Conservation (phyloP, 92 coral and sea anemone genomes). For the Paragorgia papillata region DNA sequence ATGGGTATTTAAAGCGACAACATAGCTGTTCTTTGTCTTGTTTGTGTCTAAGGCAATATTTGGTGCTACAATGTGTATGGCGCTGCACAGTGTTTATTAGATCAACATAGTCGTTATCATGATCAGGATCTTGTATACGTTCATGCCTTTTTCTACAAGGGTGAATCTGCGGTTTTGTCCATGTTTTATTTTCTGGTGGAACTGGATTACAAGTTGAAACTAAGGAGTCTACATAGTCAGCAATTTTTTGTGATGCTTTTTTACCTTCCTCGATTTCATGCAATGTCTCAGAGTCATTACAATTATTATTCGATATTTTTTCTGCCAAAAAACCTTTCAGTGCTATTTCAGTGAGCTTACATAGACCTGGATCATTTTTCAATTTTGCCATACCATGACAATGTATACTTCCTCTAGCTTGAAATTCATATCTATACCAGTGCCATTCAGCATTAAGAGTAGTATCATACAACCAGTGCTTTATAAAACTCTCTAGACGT, state of each 20-base stretch:
- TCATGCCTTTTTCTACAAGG: constrained; percentile 36
- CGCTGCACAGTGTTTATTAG: constrained; percentile 55
- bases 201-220: constrained; percentile 40
- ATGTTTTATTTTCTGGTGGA: constrained; percentile 50
- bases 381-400: constrained; percentile 58
- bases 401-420: constrained; percentile 61
- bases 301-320: constrained; percentile 39
- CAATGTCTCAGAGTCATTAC: constrained; percentile 2
- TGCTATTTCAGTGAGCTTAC: constrained; percentile 49
- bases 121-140: constrained; percentile 25
- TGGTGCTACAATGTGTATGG: constrained; percentile 59
- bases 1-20: constrained; percentile 55
- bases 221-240: constrained; percentile 46
- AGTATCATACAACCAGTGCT: constrained; percentile 63
- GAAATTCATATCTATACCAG: constrained; percentile 62
- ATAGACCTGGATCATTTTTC: constrained; percentile 59
- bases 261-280: constrained; percentile 29
- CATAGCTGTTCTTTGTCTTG: constrained; percentile 41
- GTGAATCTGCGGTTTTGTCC: constrained; percentile 50
- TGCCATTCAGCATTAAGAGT: constrained; percentile 61
- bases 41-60: constrained; percentile 44
- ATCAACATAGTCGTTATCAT: constrained; percentile 48
- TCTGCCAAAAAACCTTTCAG: constrained; percentile 52
- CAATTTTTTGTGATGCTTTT: constrained; percentile 35
- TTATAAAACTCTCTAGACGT: constrained; percentile 49